Conservation (phyloP, 2,113 vertebrate species). For the Stomatorhinus ivindoensis region DNA sequence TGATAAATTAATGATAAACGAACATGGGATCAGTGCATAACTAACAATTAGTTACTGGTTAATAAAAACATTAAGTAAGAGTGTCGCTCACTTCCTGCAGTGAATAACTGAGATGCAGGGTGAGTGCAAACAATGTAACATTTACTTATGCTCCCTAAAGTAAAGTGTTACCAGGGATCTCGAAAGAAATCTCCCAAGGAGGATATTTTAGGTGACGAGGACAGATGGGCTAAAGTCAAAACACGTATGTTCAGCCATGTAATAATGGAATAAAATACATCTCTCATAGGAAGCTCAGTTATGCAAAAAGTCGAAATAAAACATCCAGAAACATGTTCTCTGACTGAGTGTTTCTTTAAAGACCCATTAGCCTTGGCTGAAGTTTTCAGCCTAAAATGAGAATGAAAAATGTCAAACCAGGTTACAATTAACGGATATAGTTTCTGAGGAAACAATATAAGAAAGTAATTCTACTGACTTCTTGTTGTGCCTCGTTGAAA, state of each 20-base stretch:
- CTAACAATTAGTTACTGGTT: neutral
- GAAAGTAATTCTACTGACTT: neutral
- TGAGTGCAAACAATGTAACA: neutral
- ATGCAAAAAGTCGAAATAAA: neutral
- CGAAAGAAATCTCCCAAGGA: neutral
- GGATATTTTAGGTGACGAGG: neutral
- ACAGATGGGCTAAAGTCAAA: neutral
- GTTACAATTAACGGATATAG: neutral
- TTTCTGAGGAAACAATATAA: neutral
- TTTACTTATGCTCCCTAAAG: neutral
- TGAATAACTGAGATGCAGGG: neutral
- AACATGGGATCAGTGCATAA: neutral
- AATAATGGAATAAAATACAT: slow-evolving; percentile 4
- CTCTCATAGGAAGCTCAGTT: neutral
- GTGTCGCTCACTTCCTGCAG: neutral
- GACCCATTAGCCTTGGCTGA: neutral
- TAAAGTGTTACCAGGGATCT: neutral
- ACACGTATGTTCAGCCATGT: neutral
- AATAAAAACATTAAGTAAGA: neutral
- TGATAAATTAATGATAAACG: neutral
- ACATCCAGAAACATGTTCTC: neutral
- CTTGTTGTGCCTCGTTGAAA: neutral
- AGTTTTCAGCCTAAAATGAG: neutral
- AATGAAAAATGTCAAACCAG: neutral
- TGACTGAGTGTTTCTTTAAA: neutral